Conservation (phyloP, 2,888 invertebrate genomes). For the Diachrysia chrysitis region DNA sequence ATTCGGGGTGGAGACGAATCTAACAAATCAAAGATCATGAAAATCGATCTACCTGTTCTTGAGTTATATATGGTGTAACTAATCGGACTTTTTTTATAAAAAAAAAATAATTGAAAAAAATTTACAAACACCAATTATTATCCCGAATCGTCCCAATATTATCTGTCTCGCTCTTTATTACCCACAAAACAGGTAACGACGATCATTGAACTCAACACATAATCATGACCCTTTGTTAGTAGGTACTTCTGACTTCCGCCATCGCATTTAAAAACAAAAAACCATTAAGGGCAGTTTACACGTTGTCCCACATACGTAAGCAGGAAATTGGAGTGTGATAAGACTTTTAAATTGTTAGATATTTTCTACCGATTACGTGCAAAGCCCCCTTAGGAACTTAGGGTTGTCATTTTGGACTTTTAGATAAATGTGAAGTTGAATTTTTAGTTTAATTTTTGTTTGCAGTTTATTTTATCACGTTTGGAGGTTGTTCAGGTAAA, state of each 20-base stretch:
- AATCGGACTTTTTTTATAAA: too few relatives aligned
- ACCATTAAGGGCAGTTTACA: constrained; percentile 22
- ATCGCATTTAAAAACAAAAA: constrained; percentile 37
- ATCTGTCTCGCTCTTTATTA: constrained; percentile 21
- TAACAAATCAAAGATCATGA: too few relatives aligned
- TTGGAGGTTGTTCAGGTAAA: too few relatives aligned
- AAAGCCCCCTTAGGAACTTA: not conserved
- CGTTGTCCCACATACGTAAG: constrained; percentile 35
- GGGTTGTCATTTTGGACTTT: not conserved
- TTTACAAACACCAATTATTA: not conserved
- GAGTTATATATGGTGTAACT: too few relatives aligned
- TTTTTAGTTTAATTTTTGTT: too few relatives aligned
- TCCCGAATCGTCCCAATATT: not conserved
- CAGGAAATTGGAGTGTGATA: constrained; percentile 30
- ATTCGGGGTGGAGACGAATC: too few relatives aligned
- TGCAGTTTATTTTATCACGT: too few relatives aligned
- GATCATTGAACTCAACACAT: constrained; percentile 12
- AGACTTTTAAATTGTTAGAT: constrained; percentile 25
- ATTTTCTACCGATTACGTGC: constrained; percentile 20
- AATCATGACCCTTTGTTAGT: not conserved
- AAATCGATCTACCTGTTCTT: too few relatives aligned
- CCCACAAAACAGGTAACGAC: constrained; percentile 41
- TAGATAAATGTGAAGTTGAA: too few relatives aligned
- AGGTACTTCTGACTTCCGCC: constrained; percentile 34
- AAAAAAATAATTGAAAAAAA: too few relatives aligned